Conservation (phyloP, 2,797 vertebrate species). For the Tympanoctomys barrerae region DNA sequence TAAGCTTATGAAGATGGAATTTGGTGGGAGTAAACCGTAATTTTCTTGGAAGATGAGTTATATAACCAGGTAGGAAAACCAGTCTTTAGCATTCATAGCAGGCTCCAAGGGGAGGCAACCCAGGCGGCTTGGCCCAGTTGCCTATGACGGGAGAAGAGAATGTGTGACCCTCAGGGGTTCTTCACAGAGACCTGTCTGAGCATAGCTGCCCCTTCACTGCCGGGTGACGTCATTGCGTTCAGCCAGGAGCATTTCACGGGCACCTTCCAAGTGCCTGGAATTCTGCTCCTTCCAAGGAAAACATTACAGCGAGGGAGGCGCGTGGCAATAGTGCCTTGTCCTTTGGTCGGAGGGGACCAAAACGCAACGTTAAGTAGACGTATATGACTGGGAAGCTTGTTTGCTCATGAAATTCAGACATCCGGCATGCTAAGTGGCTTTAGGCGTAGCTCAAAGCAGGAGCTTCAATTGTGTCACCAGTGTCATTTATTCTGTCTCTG, state of each 20-base stretch:
- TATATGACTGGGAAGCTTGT: background rate
- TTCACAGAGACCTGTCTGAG: background rate
- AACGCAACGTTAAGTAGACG: background rate
- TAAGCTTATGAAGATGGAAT: background rate
- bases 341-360: background rate
- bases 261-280: background rate
- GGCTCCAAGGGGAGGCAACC: background rate
- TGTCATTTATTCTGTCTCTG: background rate
- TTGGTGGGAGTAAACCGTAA: background rate
- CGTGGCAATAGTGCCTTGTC: background rate
- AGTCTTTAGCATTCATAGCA: background rate
- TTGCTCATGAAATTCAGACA: background rate
- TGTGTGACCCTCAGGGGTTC: background rate
- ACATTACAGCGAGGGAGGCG: background rate
- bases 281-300: background rate
- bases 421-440: background rate
- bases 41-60: background rate
- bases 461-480: background rate
- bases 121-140: background rate
- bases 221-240: background rate
- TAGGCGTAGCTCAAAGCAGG: constrained; percentile 42
- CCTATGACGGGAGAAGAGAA: background rate
- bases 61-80: background rate
- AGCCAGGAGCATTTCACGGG: background rate
- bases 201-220: background rate